These are phyloP conservation scores for Anorthoa munda DNA, from an alignment of 2,888 invertebrate species.

Conservation along the genomic window DNA sequence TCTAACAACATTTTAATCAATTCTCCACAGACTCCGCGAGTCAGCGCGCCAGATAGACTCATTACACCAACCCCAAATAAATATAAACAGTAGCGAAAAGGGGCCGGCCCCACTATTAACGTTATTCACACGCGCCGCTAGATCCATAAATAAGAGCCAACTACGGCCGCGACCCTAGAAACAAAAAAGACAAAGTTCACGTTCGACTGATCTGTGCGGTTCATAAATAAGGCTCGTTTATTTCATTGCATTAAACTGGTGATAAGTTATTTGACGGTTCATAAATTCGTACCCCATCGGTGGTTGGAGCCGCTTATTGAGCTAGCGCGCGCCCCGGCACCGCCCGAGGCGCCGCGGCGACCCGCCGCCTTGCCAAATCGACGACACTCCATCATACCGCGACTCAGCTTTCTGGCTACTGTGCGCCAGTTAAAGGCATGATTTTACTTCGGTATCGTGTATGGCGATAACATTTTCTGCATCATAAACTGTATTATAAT, in stretches of 20 bases:
- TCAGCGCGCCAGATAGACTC: constrained; percentile 90
- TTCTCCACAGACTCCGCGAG: constrained; percentile 90
- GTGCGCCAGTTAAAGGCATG: constrained; percentile 80
- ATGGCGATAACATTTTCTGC: constrained; percentile 84
- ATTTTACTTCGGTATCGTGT: constrained; percentile 79
- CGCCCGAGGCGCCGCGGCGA: constrained; percentile 81
- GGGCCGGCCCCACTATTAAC: constrained; percentile 88
- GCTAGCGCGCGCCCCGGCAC: constrained; percentile 76
- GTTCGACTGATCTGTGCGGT: constrained; percentile 85
- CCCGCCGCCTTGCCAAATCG: constrained; percentile 86
- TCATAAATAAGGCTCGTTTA: constrained; percentile 89
- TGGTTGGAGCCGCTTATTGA: constrained; percentile 76
- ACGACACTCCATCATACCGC: constrained; percentile 82
- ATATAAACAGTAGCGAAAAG: constrained; percentile 90
- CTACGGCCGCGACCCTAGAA: constrained; percentile 83
- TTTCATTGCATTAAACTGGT: constrained; percentile 90
- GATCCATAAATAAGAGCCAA: constrained; percentile 88
- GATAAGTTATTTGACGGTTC: constrained; percentile 90
- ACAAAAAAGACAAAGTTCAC: constrained; percentile 86
- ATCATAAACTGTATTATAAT: constrained; percentile 75
- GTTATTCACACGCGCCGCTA: constrained; percentile 90
- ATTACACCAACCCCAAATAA: constrained; percentile 90
- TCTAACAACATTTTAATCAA: constrained; percentile 91
- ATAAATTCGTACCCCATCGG: constrained; percentile 86
- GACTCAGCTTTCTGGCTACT: constrained; percentile 84